These are phyloP conservation scores for Drosophila sechellia DNA, from an alignment of 1,140 invertebrate genomes.

Conservation along the genomic window DNA sequence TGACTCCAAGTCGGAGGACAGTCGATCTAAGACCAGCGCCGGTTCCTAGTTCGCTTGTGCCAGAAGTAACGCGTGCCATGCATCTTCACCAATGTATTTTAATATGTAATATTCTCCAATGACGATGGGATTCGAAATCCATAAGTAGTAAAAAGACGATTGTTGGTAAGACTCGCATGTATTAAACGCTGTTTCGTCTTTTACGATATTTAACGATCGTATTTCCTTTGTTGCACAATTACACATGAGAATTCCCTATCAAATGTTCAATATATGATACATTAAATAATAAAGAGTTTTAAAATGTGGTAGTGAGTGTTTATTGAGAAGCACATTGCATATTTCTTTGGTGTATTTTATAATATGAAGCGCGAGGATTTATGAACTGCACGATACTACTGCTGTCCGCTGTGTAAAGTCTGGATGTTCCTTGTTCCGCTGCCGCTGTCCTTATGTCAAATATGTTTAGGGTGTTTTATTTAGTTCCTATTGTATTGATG, in stretches of 20 bases:
- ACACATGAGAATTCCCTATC: neutral
- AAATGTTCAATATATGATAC: neutral
- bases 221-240: constrained; percentile 2
- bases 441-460: neutral
- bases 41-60: neutral
- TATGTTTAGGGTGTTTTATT: neutral
- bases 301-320: neutral
- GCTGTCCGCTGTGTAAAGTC: no score
- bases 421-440: neutral
- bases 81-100: constrained; percentile 34
- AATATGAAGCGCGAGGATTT: neutral
- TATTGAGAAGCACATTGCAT: neutral
- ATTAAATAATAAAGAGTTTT: no score
- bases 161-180: neutral
- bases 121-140: constrained; percentile 60
- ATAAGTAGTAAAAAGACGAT: constrained; percentile 34
- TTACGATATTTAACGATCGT: neutral
- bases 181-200: neutral
- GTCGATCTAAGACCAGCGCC: constrained; percentile 11
- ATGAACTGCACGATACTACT: neutral
- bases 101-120: neutral
- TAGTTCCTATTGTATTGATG: no score
- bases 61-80: constrained; percentile 40
- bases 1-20: constrained; percentile 37
- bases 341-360: neutral